phyloP scores from a whole-genome alignment of 2,888 invertebrate species.

The Eumacrocentrus americanus region DNA sequence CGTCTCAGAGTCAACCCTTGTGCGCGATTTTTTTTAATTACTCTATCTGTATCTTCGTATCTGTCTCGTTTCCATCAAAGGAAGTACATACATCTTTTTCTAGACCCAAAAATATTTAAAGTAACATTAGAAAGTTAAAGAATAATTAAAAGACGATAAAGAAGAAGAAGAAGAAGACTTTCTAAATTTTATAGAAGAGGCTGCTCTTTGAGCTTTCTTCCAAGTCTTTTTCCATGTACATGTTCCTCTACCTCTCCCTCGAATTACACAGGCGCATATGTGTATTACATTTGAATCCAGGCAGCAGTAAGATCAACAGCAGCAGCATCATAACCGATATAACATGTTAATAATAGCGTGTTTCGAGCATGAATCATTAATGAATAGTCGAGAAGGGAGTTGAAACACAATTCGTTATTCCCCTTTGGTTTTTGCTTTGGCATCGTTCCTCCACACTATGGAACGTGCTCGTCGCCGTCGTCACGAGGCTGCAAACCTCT shows the following conservation, averaged over 20 bases:
- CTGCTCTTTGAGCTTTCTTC: too few relatives aligned
- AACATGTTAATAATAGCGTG: not conserved
- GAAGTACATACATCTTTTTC: not conserved
- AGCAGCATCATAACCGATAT: conserved; percentile 15
- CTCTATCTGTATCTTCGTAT: not conserved
- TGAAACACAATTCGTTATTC: too few relatives aligned
- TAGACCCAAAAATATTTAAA: not conserved
- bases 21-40: conserved; percentile 26
- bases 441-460: not conserved
- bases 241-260: not conserved
- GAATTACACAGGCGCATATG: conserved; percentile 4
- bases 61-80: not conserved
- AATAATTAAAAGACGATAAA: not conserved
- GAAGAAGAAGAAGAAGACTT: not conserved
- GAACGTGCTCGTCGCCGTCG: conserved; percentile 6
- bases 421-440: not conserved
- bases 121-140: not conserved
- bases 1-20: conserved; percentile 21
- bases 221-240: not conserved
- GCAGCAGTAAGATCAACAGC: conserved; percentile 26
- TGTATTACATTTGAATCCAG: conserved; percentile 23
- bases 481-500: conserved; percentile 20
- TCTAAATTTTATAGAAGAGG: too few relatives aligned
- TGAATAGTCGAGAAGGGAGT: too few relatives aligned
- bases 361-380: conserved; percentile 2